Conservation (phyloP, 2,888 invertebrate species). For the Lasius platythorax region DNA sequence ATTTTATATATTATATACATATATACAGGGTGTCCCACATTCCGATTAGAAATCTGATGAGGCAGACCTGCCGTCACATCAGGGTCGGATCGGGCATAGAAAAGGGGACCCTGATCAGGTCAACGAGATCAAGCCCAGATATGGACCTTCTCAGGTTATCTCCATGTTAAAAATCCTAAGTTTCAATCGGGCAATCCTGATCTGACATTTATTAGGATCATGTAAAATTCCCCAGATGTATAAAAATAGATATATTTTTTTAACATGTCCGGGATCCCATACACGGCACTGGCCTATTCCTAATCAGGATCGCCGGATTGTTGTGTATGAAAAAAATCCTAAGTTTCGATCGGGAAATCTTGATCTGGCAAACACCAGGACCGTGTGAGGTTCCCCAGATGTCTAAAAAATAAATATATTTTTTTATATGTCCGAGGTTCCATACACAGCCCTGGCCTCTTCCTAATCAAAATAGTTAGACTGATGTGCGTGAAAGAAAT, state of each 20-base stretch:
- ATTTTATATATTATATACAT: too few relatives aligned
- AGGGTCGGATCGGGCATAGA: slow-evolving; percentile 5
- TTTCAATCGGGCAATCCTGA: slow-evolving; percentile 1
- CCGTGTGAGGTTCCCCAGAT: not conserved
- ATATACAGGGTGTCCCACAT: too few relatives aligned
- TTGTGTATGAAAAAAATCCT: not conserved
- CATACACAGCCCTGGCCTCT: too few relatives aligned
- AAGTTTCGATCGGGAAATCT: not conserved
- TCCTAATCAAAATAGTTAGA: too few relatives aligned
- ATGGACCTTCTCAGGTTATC: not conserved
- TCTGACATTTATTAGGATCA: not conserved
- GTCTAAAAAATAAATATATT: not conserved
- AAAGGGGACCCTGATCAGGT: not conserved
- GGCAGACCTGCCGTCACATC: slow-evolving; percentile 5
- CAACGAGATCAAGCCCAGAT: not conserved
- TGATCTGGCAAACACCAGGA: not conserved
- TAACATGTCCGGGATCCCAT: too few relatives aligned
- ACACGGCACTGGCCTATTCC: too few relatives aligned
- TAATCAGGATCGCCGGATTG: too few relatives aligned
- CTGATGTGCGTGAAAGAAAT: too few relatives aligned
- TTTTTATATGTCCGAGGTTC: too few relatives aligned
- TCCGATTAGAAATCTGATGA: not conserved
- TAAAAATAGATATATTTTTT: not conserved
- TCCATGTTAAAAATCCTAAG: not conserved
- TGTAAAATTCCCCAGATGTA: not conserved